These are phyloP conservation scores for Ictalurus punctatus DNA, from an alignment of 2,113 vertebrate genomes.

Conservation along the genomic window DNA sequence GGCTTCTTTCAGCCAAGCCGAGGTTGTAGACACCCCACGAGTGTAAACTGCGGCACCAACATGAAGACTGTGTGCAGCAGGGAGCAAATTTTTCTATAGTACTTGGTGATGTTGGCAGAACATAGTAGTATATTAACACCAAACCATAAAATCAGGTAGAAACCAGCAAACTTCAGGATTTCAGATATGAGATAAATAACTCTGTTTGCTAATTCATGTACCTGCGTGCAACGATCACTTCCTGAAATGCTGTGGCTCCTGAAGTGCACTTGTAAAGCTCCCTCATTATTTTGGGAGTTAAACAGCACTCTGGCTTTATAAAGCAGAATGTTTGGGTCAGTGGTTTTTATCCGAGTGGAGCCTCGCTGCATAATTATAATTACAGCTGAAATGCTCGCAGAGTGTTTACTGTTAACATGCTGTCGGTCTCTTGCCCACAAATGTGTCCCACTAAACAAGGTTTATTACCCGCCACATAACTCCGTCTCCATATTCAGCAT, in stretches of 20 bases:
- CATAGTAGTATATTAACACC: not conserved
- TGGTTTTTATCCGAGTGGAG: slow-evolving; percentile 16
- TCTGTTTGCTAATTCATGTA: not conserved
- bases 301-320: slow-evolving; percentile 19
- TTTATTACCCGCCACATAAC: not conserved
- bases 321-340: slow-evolving; percentile 22
- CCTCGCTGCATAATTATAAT: slow-evolving; percentile 11
- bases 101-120: not conserved
- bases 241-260: not conserved
- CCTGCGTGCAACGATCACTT: not conserved
- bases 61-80: not conserved
- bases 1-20: not conserved
- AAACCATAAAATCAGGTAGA: not conserved
- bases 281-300: slow-evolving; percentile 11
- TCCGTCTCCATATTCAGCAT: not conserved
- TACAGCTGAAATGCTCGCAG: slow-evolving; percentile 4
- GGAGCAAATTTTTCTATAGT: not conserved
- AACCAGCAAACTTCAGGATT: not conserved
- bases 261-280: not conserved
- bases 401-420: slow-evolving; percentile 18
- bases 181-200: not conserved
- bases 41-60: not conserved
- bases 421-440: slow-evolving; percentile 3
- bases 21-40: not conserved
- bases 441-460: not conserved